These are phyloP conservation scores for Danaus plexippus DNA, from an alignment of 1,140 invertebrate genomes.

Conservation along the genomic window DNA sequence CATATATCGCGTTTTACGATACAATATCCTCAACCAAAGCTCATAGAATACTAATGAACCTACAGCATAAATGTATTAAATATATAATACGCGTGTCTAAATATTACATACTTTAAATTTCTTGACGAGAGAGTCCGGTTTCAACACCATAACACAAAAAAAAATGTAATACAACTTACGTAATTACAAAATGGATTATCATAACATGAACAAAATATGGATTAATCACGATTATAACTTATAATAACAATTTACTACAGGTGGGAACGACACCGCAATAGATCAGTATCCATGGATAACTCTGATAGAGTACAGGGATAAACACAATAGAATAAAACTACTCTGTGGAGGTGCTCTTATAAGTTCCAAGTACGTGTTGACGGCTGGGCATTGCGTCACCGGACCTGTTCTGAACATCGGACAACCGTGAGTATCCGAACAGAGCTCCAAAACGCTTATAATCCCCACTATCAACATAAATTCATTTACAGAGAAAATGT, in stretches of 20 bases:
- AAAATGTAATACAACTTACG: no score
- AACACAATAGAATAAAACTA: no score
- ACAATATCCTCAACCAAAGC: no score
- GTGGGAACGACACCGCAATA: not conserved
- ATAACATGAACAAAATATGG: not conserved
- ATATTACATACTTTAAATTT: not conserved
- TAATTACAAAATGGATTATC: not conserved
- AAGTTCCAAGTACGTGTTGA: constrained; percentile 1
- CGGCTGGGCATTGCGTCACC: not conserved
- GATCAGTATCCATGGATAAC: constrained; percentile 3
- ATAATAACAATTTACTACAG: not conserved
- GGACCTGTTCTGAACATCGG: not conserved
- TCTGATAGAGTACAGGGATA: not conserved
- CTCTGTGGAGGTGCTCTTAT: constrained; percentile 1
- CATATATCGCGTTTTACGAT: no score
- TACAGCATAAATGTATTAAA: no score
- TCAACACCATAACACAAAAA: not conserved
- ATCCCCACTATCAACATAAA: no score
- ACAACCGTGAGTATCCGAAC: no score
- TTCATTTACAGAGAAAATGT: no score
- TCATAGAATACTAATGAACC: no score
- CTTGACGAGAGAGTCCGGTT: not conserved
- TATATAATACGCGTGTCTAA: no score
- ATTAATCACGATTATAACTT: not conserved
- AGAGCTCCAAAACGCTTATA: no score